These are phyloP conservation scores for Nephila pilipes DNA, from an alignment of 1,140 invertebrate species.

Conservation along the genomic window DNA sequence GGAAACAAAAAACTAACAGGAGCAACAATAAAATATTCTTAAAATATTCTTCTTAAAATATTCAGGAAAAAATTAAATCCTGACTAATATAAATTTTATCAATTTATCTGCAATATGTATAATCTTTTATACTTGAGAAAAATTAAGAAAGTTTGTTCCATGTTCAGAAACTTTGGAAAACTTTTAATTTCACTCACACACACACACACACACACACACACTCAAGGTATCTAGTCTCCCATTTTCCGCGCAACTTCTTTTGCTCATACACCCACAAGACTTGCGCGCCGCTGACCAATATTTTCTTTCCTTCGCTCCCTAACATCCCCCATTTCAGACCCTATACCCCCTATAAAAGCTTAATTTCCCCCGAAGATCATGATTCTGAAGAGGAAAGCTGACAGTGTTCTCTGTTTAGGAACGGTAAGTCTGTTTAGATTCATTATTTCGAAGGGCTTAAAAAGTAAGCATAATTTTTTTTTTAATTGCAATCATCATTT, in stretches of 20 bases:
- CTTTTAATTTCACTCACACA: too few relatives aligned
- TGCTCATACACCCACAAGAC: neutral
- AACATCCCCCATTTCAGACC: neutral
- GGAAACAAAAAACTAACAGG: too few relatives aligned
- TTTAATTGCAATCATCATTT: too few relatives aligned
- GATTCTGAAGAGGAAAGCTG: neutral
- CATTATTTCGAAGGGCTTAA: neutral
- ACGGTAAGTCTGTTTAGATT: neutral
- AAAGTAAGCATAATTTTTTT: neutral
- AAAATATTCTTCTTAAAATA: too few relatives aligned
- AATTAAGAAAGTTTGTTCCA: neutral
- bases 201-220: too few relatives aligned
- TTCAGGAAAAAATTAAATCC: too few relatives aligned
- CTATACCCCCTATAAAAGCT: neutral
- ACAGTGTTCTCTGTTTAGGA: neutral
- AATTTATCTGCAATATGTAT: too few relatives aligned
- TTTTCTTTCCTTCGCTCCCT: neutral
- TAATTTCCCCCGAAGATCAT: neutral
- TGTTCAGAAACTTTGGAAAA: conserved; percentile 1
- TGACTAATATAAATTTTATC: too few relatives aligned
- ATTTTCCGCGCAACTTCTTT: neutral
- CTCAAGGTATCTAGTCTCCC: neutral
- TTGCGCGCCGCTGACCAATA: conserved; percentile 27
- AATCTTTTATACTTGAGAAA: too few relatives aligned
- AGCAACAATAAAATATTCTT: too few relatives aligned